phyloP scores from a whole-genome alignment of 2,888 invertebrate genomes.

The Suillia variegata region DNA sequence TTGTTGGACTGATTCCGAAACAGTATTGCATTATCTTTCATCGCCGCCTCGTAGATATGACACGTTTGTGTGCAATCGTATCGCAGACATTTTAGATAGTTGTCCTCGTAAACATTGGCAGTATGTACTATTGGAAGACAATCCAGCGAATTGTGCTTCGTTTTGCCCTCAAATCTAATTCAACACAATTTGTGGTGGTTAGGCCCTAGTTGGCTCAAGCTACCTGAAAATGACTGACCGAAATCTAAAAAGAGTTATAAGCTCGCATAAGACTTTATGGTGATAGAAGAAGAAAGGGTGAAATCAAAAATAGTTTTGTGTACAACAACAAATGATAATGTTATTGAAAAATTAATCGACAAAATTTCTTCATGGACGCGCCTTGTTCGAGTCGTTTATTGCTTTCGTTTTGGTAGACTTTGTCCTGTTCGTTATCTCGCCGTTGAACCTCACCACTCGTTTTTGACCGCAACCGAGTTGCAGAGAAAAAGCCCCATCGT shows the following conservation, averaged over 20 bases:
- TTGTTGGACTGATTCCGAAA: constrained; percentile 40
- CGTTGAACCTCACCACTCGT: background rate
- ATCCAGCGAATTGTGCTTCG: constrained; percentile 33
- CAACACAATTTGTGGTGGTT: constrained; percentile 27
- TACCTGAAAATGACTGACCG: constrained; percentile 10
- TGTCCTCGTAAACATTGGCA: constrained; percentile 24
- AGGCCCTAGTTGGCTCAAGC: constrained; percentile 25
- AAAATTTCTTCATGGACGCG: constrained; percentile 16
- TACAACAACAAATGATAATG: background rate
- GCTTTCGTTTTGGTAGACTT: constrained; percentile 8
- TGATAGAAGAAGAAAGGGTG: background rate
- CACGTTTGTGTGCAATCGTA: constrained; percentile 27
- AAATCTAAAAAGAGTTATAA: background rate
- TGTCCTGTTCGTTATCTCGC: too few species aligned
- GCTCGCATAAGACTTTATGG: background rate
- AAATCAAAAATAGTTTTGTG: background rate
- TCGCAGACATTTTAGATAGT: constrained; percentile 24
- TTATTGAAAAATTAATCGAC: background rate
- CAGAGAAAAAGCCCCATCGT: background rate
- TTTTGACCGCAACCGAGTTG: background rate
- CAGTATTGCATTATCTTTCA: constrained; percentile 41
- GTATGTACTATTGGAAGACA: constrained; percentile 24
- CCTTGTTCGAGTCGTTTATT: constrained; percentile 1
- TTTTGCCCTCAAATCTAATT: constrained; percentile 17
- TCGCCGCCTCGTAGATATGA: constrained; percentile 27